phyloP scores from a whole-genome alignment of 1,140 invertebrate genomes.

The Rhopalosiphum maidis region DNA sequence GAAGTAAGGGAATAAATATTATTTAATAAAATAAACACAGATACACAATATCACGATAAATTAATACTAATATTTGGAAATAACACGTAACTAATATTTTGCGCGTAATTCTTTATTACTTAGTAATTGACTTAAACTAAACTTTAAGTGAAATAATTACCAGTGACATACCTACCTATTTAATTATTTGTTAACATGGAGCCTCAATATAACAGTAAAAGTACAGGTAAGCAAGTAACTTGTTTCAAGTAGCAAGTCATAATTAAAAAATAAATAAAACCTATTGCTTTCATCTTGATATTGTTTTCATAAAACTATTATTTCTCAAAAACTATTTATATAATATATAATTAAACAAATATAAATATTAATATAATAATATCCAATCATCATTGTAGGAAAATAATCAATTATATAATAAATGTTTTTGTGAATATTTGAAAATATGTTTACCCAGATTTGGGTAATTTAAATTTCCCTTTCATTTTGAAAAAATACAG shows the following conservation, averaged over 20 bases:
- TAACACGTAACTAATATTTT: slow-evolving; percentile 26
- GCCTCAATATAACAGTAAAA: slow-evolving; percentile 46
- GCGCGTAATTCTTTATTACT: not conserved
- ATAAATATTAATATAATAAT: not conserved
- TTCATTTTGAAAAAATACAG: not conserved
- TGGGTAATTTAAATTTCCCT: not conserved
- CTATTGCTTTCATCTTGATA: not conserved
- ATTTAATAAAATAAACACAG: not conserved
- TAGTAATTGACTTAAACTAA: not conserved
- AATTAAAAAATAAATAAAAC: not conserved
- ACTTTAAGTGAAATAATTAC: not conserved
- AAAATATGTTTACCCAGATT: not conserved
- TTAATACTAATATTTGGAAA: not conserved
- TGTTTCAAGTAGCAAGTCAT: not conserved
- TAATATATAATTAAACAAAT: not conserved
- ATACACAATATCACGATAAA: not conserved
- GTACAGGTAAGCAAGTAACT: slow-evolving; percentile 29
- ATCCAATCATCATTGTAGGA: not conserved
- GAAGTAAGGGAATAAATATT: not conserved
- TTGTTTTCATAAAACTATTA: not conserved
- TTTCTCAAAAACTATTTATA: not conserved
- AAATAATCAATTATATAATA: not conserved
- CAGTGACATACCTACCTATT: not conserved
- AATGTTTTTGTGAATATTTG: not conserved
- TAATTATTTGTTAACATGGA: slow-evolving; percentile 22